Evolutionary conservation across 2,113 vertebrate genomes (phyloP).

Genomic region (Merops nubicus): DNA sequence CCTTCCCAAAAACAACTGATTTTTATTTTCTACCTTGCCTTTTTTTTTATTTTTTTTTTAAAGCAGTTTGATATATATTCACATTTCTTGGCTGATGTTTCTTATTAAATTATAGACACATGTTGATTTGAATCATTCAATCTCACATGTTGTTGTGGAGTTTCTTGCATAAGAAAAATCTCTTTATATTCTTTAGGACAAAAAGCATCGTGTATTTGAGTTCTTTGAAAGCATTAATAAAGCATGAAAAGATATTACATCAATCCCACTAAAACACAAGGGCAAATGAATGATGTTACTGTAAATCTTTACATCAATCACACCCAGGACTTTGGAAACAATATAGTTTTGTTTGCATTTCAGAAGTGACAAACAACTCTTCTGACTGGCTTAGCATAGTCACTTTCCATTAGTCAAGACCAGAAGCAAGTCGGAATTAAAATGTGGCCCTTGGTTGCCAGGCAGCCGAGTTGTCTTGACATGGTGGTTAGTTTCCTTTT

Average conservation of each 20-base stretch:
- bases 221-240: slow-evolving; percentile 89
- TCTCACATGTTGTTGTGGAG: slow-evolving; percentile 79
- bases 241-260: slow-evolving; percentile 99
- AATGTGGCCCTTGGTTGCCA: slow-evolving; percentile 97
- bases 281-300: slow-evolving; percentile 96
- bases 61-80: slow-evolving; percentile 78
- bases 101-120: slow-evolving; percentile 89
- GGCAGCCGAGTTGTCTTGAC: slow-evolving; percentile 99
- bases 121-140: slow-evolving; percentile 88
- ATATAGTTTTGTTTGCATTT: slow-evolving; percentile 99
- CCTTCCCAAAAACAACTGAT: background rate
- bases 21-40: slow-evolving; percentile 38
- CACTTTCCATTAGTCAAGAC: slow-evolving; percentile 98
- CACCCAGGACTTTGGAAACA: slow-evolving; percentile 89
- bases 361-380: slow-evolving; percentile 98
- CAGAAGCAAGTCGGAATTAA: slow-evolving; percentile 98
- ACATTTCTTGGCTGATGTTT: slow-evolving; percentile 77
- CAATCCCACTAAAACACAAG: slow-evolving; percentile 92
- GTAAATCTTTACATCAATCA: slow-evolving; percentile 95
- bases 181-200: slow-evolving; percentile 80
- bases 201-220: slow-evolving; percentile 86
- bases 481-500: slow-evolving; percentile 99
- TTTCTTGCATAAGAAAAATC: slow-evolving; percentile 59
- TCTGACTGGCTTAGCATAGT: slow-evolving; percentile 97
- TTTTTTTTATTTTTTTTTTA: slow-evolving; percentile 36